Evolutionary conservation across 2,888 invertebrate genomes (phyloP).

Genomic region (Eurois occulta): DNA sequence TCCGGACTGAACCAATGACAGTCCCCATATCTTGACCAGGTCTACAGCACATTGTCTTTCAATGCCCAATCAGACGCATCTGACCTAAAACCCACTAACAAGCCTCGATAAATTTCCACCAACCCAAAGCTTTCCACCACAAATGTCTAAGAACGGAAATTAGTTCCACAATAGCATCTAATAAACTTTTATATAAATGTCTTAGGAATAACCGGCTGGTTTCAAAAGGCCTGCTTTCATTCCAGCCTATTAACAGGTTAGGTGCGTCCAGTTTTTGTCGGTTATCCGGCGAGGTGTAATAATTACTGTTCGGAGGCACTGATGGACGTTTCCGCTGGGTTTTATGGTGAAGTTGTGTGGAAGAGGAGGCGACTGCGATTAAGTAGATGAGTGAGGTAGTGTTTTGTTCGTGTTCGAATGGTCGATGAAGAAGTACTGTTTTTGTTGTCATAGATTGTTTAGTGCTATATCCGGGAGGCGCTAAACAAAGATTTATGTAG

Average conservation of each 20-base stretch:
- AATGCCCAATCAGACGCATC: background rate
- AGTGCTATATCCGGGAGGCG: background rate
- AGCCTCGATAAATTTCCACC: constrained; percentile 26
- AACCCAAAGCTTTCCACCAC: constrained; percentile 39
- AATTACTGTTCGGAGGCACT: constrained; percentile 75
- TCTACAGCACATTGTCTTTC: constrained; percentile 8
- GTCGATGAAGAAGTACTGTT: background rate
- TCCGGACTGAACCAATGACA: constrained; percentile 1
- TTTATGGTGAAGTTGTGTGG: constrained; percentile 66
- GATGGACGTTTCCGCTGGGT: constrained; percentile 79
- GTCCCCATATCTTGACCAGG: background rate
- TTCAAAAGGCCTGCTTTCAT: constrained; percentile 72
- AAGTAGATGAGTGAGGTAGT: constrained; percentile 24
- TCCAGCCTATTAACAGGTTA: constrained; percentile 71
- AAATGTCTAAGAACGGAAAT: constrained; percentile 54
- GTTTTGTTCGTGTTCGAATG: background rate
- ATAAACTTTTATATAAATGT: constrained; percentile 64
- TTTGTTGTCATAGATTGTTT: constrained; percentile 11
- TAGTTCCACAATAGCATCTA: constrained; percentile 45
- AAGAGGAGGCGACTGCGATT: constrained; percentile 42
- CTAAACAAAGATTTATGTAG: background rate
- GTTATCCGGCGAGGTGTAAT: constrained; percentile 81
- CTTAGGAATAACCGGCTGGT: constrained; percentile 71
- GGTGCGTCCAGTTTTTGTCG: constrained; percentile 79
- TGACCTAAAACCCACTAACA: constrained; percentile 15